Evolutionary conservation across 2,113 vertebrate genomes (phyloP), one percentile per base, ranked within the genome.

Genomic region (Chaetorhynchus papuensis): DNA sequence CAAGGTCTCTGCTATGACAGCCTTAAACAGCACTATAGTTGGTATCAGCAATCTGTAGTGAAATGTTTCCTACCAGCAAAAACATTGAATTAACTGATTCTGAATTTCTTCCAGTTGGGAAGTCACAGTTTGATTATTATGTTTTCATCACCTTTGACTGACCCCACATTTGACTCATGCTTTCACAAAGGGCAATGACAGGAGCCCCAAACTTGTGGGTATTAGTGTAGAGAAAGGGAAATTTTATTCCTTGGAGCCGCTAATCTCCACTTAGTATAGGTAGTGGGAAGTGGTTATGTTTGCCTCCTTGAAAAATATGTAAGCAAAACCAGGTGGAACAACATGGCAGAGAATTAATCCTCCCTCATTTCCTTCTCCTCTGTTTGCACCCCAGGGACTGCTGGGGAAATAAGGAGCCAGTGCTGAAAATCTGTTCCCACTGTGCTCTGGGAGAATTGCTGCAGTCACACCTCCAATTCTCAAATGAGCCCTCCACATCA

Each of bases 11-110:
- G 59, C 85, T 94, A 91, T 79, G 65, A 76, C 54, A 93, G 33
- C 18, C 35, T 96, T 82, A 72, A 96, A 92, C 39, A 82, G 45
- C 31, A 33, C 28, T 92, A 37, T 57, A 71, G 61, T 30, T 84
- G 63, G 12, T 96, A 70, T 61, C 77, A 88, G 69, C 81, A 95
- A 89, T 87, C 90, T 94, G 33, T 80, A 77, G 79, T 81, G 89
- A 93, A 97, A 90, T 77, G 66, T 78, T 97, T 87, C 68, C 63
- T 94, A 94, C 88, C 19, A 87, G 78, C 21, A 93, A 95, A 96
- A 89, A 52, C 71, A 93, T 33, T 92, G 68, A 81, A 83, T 77
- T 85, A 66, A 74, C 33, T 44, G 33, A 44, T 83, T 95, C 74
- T 53, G 53, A 44, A 79, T 93, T 74, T 91, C 56, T 90, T 96